Conservation (phyloP, 2,888 invertebrate species). For the Amphiduros pacificus region DNA sequence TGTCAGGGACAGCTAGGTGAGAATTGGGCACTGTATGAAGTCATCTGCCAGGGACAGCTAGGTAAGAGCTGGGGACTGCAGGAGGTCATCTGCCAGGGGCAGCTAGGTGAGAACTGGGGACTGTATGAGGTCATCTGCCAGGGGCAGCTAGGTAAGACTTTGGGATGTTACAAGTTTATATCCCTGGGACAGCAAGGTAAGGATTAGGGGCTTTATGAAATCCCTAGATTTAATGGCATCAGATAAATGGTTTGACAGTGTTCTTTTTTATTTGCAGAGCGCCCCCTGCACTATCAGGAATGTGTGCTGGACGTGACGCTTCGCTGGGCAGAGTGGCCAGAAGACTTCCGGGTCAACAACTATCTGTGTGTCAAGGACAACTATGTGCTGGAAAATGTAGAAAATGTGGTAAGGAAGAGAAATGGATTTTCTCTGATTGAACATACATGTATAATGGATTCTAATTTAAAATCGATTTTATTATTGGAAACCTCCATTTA, state of each 20-base stretch:
- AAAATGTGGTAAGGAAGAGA: conserved; percentile 41
- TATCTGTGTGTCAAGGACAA: conserved; percentile 69
- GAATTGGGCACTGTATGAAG: conserved; percentile 77
- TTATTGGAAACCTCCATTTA: too few relatives aligned
- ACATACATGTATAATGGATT: too few relatives aligned
- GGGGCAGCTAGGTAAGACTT: conserved; percentile 64
- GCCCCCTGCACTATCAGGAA: conserved; percentile 79
- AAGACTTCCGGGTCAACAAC: conserved; percentile 81
- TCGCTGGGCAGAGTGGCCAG: conserved; percentile 87
- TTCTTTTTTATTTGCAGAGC: conserved; percentile 62
- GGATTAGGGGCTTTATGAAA: too few relatives aligned
- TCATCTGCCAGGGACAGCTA: conserved; percentile 72
- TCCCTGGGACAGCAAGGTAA: too few relatives aligned
- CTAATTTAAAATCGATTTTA: too few relatives aligned
- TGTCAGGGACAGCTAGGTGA: conserved; percentile 67
- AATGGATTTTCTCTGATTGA: too few relatives aligned
- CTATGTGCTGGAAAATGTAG: conserved; percentile 48
- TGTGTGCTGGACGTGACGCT: conserved; percentile 67
- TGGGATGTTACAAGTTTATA: too few relatives aligned
- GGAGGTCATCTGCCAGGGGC: conserved; percentile 78
- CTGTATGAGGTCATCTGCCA: conserved; percentile 80
- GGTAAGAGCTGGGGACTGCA: conserved; percentile 70
- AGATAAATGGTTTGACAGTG: not conserved
- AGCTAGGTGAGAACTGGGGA: conserved; percentile 67
- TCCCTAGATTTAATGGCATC: too few relatives aligned